Base-by-base conservation (phyloP, 1,140 invertebrate genomes). In the Reticulitermes speratus region DNA sequence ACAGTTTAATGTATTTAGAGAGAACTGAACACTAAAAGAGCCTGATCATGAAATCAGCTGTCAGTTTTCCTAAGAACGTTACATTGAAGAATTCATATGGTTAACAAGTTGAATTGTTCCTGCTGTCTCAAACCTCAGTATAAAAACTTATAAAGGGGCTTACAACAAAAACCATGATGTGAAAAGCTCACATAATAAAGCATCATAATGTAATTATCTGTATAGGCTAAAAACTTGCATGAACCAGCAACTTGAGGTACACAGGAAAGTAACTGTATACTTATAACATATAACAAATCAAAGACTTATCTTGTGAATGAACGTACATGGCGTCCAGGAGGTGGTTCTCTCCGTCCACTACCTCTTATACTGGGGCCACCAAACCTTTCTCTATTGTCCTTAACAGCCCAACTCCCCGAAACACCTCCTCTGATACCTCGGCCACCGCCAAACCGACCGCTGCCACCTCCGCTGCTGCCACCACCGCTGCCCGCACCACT, bases 231-330 rank as follows among this genome's bases (percentile, higher is more conserved):
- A 30, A 75, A 75, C n/a, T 75, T 75, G 7, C 59, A 65, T 25
- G n/a, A 25, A 30, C n/a, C 25, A 65, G 59, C 12, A n/a, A 65
- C 19, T 16, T 75, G 9, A n/a, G 7, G n/a, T 75, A 75, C n/a
- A 75, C 25, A n/a, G n/a, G 65, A 25, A 25, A 65, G 19, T 19
- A 65, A 65, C 7, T 21, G 59, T 65, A 23, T 65, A 65, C 3
- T 75, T n/a, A 30, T 30, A 75, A 69, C 12, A 12, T 69, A 69
- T 21, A 65, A 65, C 25, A 75, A 75, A 30, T 9, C 65, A 65
- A 59, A 52, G 19, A 83, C 52, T 86, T 84, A 86, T 86, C 86
- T 48, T 44, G 83, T 86, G 81, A 86, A 86, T 14, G 86, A 48
- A 30, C 86, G 52, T 25, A 84, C 83, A 65, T 86, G 86, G 7